Base-by-base conservation (phyloP, 2,888 invertebrate species). In the Tortricodes alternella region DNA sequence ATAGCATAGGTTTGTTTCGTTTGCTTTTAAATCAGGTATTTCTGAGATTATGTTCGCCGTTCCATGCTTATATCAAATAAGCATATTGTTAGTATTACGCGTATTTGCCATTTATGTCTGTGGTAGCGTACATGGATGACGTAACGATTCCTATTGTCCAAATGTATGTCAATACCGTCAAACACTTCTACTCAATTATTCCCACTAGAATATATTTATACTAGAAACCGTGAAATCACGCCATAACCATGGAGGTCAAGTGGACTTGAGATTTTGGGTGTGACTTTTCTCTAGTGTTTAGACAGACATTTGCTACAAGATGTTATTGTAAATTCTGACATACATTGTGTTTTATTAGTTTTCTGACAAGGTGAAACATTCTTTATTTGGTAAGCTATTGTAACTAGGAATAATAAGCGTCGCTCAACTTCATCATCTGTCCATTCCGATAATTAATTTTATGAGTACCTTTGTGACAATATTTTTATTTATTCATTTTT, bases 281-380 rank as follows among this genome's bases (percentile, higher is more conserved):
- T 52, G 65, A 46, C 58, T 21, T 48, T 46, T 15, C 23, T 48
- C 41, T 58, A 66, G 65, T 66, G 53, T 61, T 61, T 61, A 11
- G 24, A 59, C 48, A 32, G 4, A 13, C 37, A 38, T 56, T 50
- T 56, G 44, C 37, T 50, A 50, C 29, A 49, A 49, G 44, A 29
- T 44, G 48, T 50, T 56, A 43, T 56, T 50, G 32, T 56, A 56
- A 37, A 38, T 38, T 56, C 43, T 29, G 18, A 23, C 21, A 21
- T 29, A 44, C 23, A 50, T 56, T 49, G 55, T 49, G 23, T 44
- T 16, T 35, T 23, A 32, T 46, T 39, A 34, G 48, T 48, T 48
- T 35, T 43, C 11, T 27, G 32, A 34, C 15, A 43, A 43, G 35
- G n/a, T n/a, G 16, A 21, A 15, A 13, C 29, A 13, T 38, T 19